Percentiles rank a stretch among this genome's conserved stretches.
These are phyloP conservation scores for Climacteris rufus DNA, from an alignment of 2,113 vertebrate genomes.

Conservation along the genomic window DNA sequence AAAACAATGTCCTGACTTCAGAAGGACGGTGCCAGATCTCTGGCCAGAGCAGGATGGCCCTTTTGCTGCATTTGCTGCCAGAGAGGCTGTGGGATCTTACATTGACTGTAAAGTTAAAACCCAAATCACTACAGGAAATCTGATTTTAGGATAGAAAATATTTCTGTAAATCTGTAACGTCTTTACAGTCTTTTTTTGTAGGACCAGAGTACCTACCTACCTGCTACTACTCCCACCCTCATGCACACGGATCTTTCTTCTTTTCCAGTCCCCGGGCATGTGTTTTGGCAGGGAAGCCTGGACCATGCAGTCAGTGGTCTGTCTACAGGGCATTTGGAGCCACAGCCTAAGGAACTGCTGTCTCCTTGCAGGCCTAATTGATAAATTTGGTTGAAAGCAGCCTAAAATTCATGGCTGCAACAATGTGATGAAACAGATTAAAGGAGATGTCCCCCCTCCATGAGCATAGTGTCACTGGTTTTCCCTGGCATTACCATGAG, in stretches of 20 bases:
- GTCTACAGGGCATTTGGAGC: background rate
- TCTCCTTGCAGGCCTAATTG: background rate
- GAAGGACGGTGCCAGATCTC: background rate
- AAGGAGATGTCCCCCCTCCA: background rate
- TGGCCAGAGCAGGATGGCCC: background rate
- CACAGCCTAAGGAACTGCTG: background rate
- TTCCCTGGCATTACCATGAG: background rate
- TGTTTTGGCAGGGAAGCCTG: background rate
- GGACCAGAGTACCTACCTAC: background rate
- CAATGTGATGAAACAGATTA: background rate
- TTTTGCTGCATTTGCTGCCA: background rate
- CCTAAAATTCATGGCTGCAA: background rate
- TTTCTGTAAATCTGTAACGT: background rate
- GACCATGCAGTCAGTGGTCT: background rate
- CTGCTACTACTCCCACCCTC: fast-evolving
- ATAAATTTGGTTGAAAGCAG: background rate
- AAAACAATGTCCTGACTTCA: background rate
- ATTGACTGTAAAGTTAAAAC: background rate
- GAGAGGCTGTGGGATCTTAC: background rate
- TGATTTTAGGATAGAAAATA: background rate
- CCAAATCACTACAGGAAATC: background rate
- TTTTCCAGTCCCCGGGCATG: background rate
- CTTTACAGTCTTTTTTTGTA: background rate
- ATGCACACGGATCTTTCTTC: no score
- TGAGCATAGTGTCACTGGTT: fast-evolving